phyloP scores from a whole-genome alignment of 2,888 invertebrate species.

The Rhaphigaster nebulosa region DNA sequence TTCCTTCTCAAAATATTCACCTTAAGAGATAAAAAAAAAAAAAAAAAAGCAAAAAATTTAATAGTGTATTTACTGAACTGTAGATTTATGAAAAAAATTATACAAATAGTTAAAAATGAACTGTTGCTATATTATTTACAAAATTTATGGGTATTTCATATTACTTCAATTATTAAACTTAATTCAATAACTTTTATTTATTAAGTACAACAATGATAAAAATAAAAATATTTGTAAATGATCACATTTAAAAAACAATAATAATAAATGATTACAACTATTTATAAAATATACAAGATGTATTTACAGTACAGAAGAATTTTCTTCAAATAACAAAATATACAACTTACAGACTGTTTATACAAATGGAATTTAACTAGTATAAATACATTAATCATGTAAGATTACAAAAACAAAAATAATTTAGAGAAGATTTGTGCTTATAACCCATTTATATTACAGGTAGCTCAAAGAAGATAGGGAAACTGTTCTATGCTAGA shows the following conservation, averaged over 20 bases:
- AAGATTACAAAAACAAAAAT: constrained; percentile 8
- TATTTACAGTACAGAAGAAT: constrained; percentile 18
- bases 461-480: constrained; percentile 67
- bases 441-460: background rate
- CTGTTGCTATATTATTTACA: background rate
- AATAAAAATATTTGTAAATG: constrained; percentile 17
- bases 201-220: constrained; percentile 45
- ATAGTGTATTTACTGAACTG: background rate
- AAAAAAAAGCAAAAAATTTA: too few relatives aligned
- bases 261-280: constrained; percentile 1
- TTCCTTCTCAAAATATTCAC: too few relatives aligned
- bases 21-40: too few relatives aligned
- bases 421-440: background rate
- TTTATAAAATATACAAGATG: constrained; percentile 16
- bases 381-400: constrained; percentile 7
- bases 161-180: background rate
- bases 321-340: constrained; percentile 19
- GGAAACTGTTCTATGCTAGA: constrained; percentile 74
- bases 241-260: constrained; percentile 37
- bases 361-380: constrained; percentile 19
- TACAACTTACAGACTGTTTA: constrained; percentile 44
- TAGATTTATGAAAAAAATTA: background rate
- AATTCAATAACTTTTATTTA: background rate
- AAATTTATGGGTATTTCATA: background rate
- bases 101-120: background rate